Percentiles rank a stretch among this genome's conserved stretches.
These are phyloP conservation scores for Sphenodon punctatus DNA, from an alignment of 2,797 vertebrate species.

Conservation along the genomic window DNA sequence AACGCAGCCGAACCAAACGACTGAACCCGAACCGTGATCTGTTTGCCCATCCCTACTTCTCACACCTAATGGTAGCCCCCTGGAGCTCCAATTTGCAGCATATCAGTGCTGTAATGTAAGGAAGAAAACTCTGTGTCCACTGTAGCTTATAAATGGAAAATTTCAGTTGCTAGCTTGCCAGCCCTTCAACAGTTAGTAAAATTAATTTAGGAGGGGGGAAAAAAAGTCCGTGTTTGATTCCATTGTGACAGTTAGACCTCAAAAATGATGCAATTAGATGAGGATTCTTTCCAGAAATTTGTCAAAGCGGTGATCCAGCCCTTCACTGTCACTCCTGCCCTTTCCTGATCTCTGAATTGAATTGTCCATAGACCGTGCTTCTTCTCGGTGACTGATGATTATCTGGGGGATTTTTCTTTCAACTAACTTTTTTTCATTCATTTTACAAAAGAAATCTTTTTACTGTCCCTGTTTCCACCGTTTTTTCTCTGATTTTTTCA, in stretches of 20 bases:
- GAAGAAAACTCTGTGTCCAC: not conserved
- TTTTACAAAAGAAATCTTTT: slow-evolving; percentile 13
- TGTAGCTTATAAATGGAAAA: not conserved
- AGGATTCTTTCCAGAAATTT: slow-evolving; percentile 3
- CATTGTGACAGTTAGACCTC: not conserved
- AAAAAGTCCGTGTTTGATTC: slow-evolving; percentile 19
- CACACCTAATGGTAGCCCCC: not conserved
- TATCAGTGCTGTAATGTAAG: not conserved
- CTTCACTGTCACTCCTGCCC: slow-evolving; percentile 2
- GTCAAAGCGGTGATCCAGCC: slow-evolving; percentile 23
- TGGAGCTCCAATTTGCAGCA: not conserved
- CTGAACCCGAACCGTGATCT: no score
- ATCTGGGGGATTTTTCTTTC: slow-evolving; percentile 16
- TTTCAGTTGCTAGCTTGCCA: not conserved
- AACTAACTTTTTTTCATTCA: not conserved
- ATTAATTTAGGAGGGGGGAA: not conserved
- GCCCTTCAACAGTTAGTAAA: not conserved
- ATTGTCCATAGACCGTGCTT: slow-evolving; percentile 5
- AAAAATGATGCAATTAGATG: not conserved
- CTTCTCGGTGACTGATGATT: slow-evolving; percentile 8
- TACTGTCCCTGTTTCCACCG: not conserved
- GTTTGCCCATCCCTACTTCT: no score
- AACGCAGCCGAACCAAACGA: no score
- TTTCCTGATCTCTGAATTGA: not conserved
- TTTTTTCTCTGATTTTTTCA: not conserved